Evolutionary conservation across 2,797 vertebrate species (phyloP).

Genomic region (Chromis chromis): DNA sequence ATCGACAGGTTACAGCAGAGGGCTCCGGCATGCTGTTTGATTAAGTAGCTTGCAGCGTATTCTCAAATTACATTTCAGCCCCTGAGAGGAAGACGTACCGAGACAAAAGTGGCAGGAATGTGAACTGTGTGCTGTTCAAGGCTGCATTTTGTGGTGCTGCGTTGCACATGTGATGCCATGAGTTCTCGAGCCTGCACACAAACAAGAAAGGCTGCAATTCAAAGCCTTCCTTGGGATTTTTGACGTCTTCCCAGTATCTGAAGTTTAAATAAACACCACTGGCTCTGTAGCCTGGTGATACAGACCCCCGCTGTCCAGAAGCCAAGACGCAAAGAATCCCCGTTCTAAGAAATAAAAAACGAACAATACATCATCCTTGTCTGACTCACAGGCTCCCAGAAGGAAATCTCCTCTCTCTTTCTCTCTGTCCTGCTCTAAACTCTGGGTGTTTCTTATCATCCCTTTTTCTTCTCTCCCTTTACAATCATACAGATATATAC

Average conservation of each 20-base stretch:
- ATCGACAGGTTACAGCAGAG: conserved; percentile 26
- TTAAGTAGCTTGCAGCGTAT: conserved; percentile 5
- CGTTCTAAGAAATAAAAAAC: conserved; percentile 1
- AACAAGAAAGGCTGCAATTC: conserved; percentile 9
- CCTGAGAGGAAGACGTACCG: conserved; percentile 2
- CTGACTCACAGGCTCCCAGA: conserved; percentile 43
- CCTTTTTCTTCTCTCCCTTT: background rate
- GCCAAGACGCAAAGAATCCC: conserved; percentile 24
- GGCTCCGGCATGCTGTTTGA: conserved; percentile 18
- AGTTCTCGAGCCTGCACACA: conserved; percentile 6
- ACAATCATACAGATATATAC: background rate
- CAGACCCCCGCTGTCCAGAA: conserved; percentile 26
- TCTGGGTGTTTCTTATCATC: background rate
- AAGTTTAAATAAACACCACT: conserved; percentile 40
- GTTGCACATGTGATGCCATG: background rate
- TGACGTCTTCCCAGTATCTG: conserved; percentile 18
- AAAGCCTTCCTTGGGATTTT: conserved; percentile 29
- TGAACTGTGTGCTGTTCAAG: background rate
- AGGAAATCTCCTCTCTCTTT: conserved; percentile 17
- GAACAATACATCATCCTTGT: conserved; percentile 34
- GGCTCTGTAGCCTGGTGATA: conserved; percentile 31
- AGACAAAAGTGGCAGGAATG: conserved; percentile 1
- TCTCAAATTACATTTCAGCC: conserved; percentile 2
- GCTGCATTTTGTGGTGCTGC: background rate
- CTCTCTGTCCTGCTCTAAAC: conserved; percentile 9